phyloP scores from a whole-genome alignment of 2,797 vertebrate genomes.

The Acipenser transmontanus region DNA sequence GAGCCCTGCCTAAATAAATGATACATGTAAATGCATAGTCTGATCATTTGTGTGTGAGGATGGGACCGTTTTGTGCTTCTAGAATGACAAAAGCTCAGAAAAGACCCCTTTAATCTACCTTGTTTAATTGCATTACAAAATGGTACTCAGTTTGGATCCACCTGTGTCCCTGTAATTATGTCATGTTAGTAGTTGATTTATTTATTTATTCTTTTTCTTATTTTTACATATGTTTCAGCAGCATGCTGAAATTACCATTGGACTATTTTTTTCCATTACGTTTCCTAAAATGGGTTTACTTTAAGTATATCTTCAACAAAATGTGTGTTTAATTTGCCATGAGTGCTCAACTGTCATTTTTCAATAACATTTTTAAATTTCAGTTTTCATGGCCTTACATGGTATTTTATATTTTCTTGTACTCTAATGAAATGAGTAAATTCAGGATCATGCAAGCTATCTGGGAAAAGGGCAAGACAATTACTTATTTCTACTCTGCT shows the following conservation, averaged over 20 bases:
- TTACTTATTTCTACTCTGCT: slow-evolving; percentile 25
- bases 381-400: background rate
- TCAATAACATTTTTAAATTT: background rate
- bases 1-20: no score
- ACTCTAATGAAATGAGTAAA: slow-evolving; percentile 41
- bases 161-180: no score
- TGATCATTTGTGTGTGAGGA: no score
- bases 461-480: slow-evolving; percentile 30
- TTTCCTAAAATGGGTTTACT: slow-evolving; percentile 16
- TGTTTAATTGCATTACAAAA: no score
- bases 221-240: slow-evolving; percentile 16
- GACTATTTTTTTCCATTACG: slow-evolving; percentile 9
- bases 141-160: no score
- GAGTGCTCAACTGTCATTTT: slow-evolving; percentile 25
- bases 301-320: background rate
- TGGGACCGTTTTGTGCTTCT: no score
- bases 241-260: slow-evolving; percentile 5
- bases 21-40: no score
- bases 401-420: slow-evolving; percentile 16
- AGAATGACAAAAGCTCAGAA: no score
- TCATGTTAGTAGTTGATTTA: no score
- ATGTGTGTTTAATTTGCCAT: slow-evolving; percentile 13
- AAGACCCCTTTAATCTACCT: no score
- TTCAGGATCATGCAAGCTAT: slow-evolving; percentile 45
- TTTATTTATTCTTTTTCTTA: background rate